These are phyloP conservation scores for Psophia crepitans DNA, from an alignment of 2,113 vertebrate species.

Conservation along the genomic window DNA sequence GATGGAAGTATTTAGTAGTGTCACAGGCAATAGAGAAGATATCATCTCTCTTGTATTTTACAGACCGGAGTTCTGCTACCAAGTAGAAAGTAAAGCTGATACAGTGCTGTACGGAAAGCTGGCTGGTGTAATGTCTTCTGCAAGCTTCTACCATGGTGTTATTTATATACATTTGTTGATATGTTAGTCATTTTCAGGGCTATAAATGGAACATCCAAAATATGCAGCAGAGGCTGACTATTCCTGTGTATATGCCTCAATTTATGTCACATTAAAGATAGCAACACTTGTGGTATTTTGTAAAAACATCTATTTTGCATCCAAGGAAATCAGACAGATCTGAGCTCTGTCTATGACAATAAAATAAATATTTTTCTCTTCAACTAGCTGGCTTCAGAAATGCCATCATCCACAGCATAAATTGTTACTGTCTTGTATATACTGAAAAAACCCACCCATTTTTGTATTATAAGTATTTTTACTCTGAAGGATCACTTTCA, in stretches of 20 bases:
- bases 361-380: not conserved
- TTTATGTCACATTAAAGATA: not conserved
- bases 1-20: not conserved
- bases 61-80: not conserved
- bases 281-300: not conserved
- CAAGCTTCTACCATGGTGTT: not conserved
- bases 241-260: not conserved
- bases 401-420: not conserved
- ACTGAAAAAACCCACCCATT: fast-evolving
- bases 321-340: not conserved
- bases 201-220: conserved; percentile 3
- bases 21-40: not conserved
- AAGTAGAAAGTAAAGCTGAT: not conserved
- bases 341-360: not conserved
- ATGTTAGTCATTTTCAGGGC: not conserved
- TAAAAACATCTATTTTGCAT: not conserved
- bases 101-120: not conserved
- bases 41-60: not conserved
- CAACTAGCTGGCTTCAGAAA: not conserved
- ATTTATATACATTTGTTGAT: not conserved
- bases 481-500: not conserved
- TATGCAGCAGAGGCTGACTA: not conserved
- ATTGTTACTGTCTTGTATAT: not conserved
- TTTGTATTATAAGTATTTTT: not conserved
- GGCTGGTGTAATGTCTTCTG: not conserved